Percentiles rank a stretch among this genome's conserved stretches.
Evolutionary conservation across 2,888 invertebrate genomes (phyloP).

Genomic region (Caenorhabditis wallacei): DNA sequence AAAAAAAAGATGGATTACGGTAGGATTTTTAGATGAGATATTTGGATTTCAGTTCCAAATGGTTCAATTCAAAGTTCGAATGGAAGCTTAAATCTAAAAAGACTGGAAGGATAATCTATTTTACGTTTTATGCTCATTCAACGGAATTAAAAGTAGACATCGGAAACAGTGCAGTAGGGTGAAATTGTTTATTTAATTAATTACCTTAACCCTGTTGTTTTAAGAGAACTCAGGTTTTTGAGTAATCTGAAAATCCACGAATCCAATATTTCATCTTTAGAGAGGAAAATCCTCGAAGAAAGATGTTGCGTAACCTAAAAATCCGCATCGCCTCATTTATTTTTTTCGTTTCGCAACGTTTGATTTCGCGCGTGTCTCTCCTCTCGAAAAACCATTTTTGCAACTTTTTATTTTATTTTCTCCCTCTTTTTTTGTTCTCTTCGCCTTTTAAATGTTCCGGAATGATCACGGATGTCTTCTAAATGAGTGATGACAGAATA

Average conservation of each 20-base stretch:
- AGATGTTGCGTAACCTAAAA: constrained; percentile 42
- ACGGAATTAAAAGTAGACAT: too few species aligned
- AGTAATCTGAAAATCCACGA: too few species aligned
- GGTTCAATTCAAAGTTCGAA: too few species aligned
- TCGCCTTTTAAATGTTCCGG: constrained; percentile 26
- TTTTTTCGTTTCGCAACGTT: constrained; percentile 37
- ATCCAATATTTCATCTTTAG: not conserved
- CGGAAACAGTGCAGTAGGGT: too few species aligned
- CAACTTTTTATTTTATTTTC: constrained; percentile 30
- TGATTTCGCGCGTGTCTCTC: constrained; percentile 38
- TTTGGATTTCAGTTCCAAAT: not conserved
- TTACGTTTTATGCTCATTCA: too few species aligned
- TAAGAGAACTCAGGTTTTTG: too few species aligned
- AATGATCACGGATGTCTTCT: constrained; percentile 34
- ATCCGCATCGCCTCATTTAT: constrained; percentile 32
- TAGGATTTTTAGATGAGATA: constrained; percentile 1
- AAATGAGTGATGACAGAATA: constrained; percentile 38
- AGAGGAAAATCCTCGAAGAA: not conserved
- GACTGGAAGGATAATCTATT: too few species aligned
- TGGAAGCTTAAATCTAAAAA: too few species aligned
- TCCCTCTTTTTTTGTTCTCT: not conserved
- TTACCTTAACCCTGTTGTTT: too few species aligned
- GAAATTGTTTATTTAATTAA: too few species aligned
- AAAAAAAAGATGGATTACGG: constrained; percentile 26
- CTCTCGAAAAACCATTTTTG: constrained; percentile 17